Base-by-base conservation (phyloP, 1,140 invertebrate species). In the Caenorhabditis brenneri region DNA sequence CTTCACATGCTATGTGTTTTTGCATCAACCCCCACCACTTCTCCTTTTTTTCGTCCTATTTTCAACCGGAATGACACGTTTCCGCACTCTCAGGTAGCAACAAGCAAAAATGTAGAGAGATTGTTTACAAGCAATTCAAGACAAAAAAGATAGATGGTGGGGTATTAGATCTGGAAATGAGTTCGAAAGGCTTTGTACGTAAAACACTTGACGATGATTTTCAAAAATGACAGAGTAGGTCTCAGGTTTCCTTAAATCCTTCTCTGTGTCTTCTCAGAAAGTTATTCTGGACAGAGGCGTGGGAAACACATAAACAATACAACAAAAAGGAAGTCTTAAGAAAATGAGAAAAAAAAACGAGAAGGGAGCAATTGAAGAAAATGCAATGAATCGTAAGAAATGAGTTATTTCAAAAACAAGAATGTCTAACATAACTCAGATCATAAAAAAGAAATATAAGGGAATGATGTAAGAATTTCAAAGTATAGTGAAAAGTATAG, bases 11-110 rank as follows among this genome's bases (percentile, higher is more conserved):
- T 74, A 74, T 39, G 65, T 74, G 33, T 65, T 42, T 74, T 74
- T 74, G 60, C 60, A 65, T 19, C 15, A 7, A 36, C 5, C 29
- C 19, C 22, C 15, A 6, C 31, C 19, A 24, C 55, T 29, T 31
- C 29, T 36, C 19, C 31, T 36, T 19, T 36, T 65, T 36, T 22
- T 51, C 27, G 24, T 22, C n/a, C 33, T 24, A 55, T 55, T 55
- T 55, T 12, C 24, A 55, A 46, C 65, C 65, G 65, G 65, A 74
- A 74, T 42, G 36, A 46, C 65, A 42, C 36, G 65, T 74, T 74
- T 74, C 65, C 65, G 65, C 36, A 74, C 65, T 74, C 65, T 74
- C 65, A 74, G 65, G 33, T 74, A 42, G 65, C 65, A 74, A 74
- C 36, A 74, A 74, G 29, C 16, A 36, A 58, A 19, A 9, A 36